phyloP scores from a whole-genome alignment of 2,888 invertebrate genomes.

The Scaptodrosophila latifasciaeformis region DNA sequence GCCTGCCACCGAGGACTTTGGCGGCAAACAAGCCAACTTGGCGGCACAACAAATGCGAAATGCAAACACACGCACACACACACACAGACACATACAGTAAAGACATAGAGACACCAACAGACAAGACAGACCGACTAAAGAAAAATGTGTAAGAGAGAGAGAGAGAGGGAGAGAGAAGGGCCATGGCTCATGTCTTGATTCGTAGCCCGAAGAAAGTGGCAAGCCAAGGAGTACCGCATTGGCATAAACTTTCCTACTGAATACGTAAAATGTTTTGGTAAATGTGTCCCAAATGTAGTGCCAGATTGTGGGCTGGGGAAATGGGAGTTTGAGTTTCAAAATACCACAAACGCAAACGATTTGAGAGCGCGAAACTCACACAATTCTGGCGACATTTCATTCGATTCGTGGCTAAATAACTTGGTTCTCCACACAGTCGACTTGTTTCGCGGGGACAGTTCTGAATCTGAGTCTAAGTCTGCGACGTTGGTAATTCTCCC shows the following conservation, averaged over 20 bases:
- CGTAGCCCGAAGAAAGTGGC: slow-evolving; percentile 19
- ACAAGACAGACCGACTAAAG: too few species aligned
- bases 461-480: slow-evolving; percentile 7
- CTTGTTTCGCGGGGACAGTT: too few species aligned
- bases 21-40: too few species aligned
- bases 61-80: slow-evolving; percentile 44
- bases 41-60: slow-evolving; percentile 46
- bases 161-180: not conserved
- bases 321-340: too few species aligned
- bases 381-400: slow-evolving; percentile 46
- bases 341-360: slow-evolving; percentile 42
- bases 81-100: not conserved
- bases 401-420: slow-evolving; percentile 62
- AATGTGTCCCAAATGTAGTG: slow-evolving; percentile 67
- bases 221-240: slow-evolving; percentile 27
- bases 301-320: slow-evolving; percentile 43
- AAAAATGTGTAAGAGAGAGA: too few species aligned
- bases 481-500: too few species aligned
- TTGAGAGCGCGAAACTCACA: slow-evolving; percentile 19
- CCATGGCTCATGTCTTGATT: slow-evolving; percentile 10
- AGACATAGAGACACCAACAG: slow-evolving; percentile 3
- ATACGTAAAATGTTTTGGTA: slow-evolving; percentile 66
- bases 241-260: slow-evolving; percentile 62
- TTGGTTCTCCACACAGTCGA: slow-evolving; percentile 53
- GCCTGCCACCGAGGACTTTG: slow-evolving; percentile 17